Percentiles rank a stretch among this genome's conserved stretches.
phyloP scores from a whole-genome alignment of 2,888 invertebrate species.

The Tenthredo notha region DNA sequence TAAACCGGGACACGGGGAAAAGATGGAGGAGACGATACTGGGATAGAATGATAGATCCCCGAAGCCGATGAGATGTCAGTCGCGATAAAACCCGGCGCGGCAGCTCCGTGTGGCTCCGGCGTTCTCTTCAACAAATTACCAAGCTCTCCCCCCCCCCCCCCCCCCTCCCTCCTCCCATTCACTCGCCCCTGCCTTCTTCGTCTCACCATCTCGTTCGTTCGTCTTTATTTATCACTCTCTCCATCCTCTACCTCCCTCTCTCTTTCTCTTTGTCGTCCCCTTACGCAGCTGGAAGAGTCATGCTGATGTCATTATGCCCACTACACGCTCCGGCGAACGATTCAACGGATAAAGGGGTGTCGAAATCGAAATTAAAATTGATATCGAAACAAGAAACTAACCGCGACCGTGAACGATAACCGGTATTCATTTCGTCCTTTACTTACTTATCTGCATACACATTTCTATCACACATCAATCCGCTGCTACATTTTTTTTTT shows the following conservation, averaged over 20 bases:
- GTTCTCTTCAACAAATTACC: constrained; percentile 54
- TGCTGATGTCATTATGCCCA: constrained; percentile 52
- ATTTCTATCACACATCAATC: not conserved
- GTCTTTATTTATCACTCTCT: constrained; percentile 29
- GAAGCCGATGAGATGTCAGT: constrained; percentile 74
- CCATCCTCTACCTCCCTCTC: not conserved
- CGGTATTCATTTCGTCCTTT: not conserved
- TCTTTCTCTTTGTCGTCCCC: constrained; percentile 46
- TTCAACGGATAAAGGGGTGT: constrained; percentile 44
- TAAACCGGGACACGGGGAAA: constrained; percentile 73
- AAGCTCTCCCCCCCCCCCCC: constrained; percentile 54
- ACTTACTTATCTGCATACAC: not conserved
- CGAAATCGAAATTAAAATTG: constrained; percentile 50
- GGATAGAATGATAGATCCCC: constrained; percentile 77
- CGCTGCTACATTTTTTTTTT: not conserved
- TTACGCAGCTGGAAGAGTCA: constrained; percentile 57
- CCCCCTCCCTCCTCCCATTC: constrained; percentile 58
- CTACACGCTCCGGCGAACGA: constrained; percentile 31
- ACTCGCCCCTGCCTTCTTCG: constrained; percentile 50
- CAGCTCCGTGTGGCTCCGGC: constrained; percentile 48
- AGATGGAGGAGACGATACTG: constrained; percentile 71
- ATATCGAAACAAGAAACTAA: constrained; percentile 40
- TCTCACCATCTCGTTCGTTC: constrained; percentile 47
- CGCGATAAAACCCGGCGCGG: constrained; percentile 67
- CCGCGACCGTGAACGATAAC: constrained; percentile 31